Percentiles rank a stretch among this genome's conserved stretches.
Conservation (phyloP, 1,140 invertebrate genomes). For the Bombus cullumanus region DNA sequence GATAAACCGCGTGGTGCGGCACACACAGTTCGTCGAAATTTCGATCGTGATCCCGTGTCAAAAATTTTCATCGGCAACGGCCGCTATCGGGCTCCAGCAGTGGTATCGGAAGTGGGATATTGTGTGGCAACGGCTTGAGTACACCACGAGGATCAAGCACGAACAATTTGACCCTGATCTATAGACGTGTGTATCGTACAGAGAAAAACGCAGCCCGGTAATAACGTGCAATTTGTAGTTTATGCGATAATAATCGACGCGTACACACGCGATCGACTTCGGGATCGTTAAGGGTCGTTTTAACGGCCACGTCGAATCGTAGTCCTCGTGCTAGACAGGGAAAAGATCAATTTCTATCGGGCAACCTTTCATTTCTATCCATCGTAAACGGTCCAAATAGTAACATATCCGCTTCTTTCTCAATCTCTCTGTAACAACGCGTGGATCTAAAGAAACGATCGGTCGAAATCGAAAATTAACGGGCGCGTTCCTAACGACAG, state of each 20-base stretch:
- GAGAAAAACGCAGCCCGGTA: constrained; percentile 14
- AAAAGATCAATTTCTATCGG: background rate
- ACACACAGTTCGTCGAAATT: constrained; percentile 10
- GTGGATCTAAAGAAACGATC: background rate
- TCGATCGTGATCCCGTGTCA: background rate
- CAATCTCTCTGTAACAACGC: background rate
- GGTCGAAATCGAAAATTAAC: constrained; percentile 28
- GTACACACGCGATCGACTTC: constrained; percentile 34
- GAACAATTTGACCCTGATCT: constrained; percentile 16
- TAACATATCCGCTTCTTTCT: no score
- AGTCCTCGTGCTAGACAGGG: no score
- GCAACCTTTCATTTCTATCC: background rate
- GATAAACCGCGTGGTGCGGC: constrained; percentile 30
- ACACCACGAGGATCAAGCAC: constrained; percentile 22
- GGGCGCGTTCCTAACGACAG: constrained; percentile 8
- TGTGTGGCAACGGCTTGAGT: background rate
- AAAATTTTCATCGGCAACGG: background rate
- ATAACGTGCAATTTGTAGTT: constrained; percentile 44
- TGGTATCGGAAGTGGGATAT: constrained; percentile 36
- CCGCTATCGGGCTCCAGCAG: background rate
- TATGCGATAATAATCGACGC: constrained; percentile 30
- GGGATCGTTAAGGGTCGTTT: constrained; percentile 25
- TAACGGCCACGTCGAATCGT: background rate
- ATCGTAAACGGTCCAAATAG: background rate
- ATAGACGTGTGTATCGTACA: constrained; percentile 1